A percentile compares a stretch with the other conserved stretches of the same genome.
phyloP scores from a whole-genome alignment of 1,140 invertebrate species.

The Adoxophyes honmai region DNA sequence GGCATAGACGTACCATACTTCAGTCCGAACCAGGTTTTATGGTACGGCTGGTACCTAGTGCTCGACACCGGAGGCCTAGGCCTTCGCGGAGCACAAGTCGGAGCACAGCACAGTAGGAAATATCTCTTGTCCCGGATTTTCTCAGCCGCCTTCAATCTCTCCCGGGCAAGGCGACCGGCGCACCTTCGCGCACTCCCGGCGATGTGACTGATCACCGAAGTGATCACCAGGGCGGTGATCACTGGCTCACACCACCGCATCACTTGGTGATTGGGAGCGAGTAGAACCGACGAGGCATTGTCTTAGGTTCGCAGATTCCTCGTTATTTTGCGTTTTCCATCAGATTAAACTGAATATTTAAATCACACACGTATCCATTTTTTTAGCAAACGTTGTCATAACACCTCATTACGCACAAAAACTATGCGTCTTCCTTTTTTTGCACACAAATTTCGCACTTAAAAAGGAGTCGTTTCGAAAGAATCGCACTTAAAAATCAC shows the following conservation, averaged over 20 bases:
- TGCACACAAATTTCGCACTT: too few relatives aligned
- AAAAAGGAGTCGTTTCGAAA: too few relatives aligned
- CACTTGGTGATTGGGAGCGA: background rate
- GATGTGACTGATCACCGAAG: slow-evolving; percentile 14
- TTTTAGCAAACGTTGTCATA: too few relatives aligned
- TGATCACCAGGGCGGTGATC: slow-evolving; percentile 25
- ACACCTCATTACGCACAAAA: too few relatives aligned
- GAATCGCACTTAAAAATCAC: too few relatives aligned
- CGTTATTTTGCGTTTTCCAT: too few relatives aligned
- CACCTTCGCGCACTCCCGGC: slow-evolving; percentile 38
- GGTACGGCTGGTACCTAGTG: slow-evolving; percentile 59
- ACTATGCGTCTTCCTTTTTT: too few relatives aligned
- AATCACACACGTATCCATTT: too few relatives aligned
- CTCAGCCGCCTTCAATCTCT: slow-evolving; percentile 60
- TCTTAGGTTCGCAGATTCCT: too few relatives aligned
- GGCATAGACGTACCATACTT: slow-evolving; percentile 50
- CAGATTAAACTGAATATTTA: too few relatives aligned
- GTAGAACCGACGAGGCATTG: too few relatives aligned
- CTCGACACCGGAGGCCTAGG: slow-evolving; percentile 40
- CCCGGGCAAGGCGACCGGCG: slow-evolving; percentile 49
- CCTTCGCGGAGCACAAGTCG: slow-evolving; percentile 35
- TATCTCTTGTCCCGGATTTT: slow-evolving; percentile 64
- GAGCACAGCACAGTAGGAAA: slow-evolving; percentile 52
- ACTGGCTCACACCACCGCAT: slow-evolving; percentile 45
- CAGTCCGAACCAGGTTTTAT: slow-evolving; percentile 65